Percentiles rank a stretch among this genome's conserved stretches.
Evolutionary conservation across 2,888 invertebrate species (phyloP).

Genomic region (Sphinx pinastri): DNA sequence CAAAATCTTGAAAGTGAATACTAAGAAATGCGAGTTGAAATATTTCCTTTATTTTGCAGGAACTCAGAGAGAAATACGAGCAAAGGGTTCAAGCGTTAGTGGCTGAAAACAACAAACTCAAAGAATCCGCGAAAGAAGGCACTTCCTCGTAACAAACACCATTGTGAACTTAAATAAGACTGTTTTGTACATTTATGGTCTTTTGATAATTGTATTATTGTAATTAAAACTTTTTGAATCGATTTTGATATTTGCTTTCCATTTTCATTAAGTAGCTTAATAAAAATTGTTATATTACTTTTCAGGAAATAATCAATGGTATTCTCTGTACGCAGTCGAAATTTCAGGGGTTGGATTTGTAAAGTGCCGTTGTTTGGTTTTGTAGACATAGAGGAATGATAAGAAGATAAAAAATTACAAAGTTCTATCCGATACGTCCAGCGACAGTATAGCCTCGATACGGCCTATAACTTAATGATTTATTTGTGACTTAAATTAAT

Average conservation of each 20-base stretch:
- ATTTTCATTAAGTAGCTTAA: not conserved
- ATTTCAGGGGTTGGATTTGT: too few species aligned
- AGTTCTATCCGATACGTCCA: too few species aligned
- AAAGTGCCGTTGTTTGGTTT: too few species aligned
- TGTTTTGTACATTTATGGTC: constrained; percentile 29
- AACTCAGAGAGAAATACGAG: constrained; percentile 87
- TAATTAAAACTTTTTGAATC: constrained; percentile 15
- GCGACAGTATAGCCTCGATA: too few species aligned
- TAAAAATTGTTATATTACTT: too few species aligned
- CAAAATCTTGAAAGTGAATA: not conserved
- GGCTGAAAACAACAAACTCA: constrained; percentile 77
- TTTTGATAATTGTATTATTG: constrained; percentile 18
- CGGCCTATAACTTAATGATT: too few species aligned
- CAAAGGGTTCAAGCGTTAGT: constrained; percentile 84
- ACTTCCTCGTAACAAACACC: constrained; percentile 30
- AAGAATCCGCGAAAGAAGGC: constrained; percentile 45
- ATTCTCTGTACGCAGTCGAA: too few species aligned
- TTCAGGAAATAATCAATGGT: too few species aligned
- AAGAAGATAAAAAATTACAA: too few species aligned
- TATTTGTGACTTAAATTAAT: too few species aligned
- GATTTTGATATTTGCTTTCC: constrained; percentile 6
- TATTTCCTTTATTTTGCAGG: constrained; percentile 63
- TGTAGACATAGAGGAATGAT: too few species aligned
- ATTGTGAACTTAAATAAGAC: constrained; percentile 30
- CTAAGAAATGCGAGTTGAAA: not conserved